phyloP scores from a whole-genome alignment of 2,113 vertebrate genomes.

The Hyaena hyaena region DNA sequence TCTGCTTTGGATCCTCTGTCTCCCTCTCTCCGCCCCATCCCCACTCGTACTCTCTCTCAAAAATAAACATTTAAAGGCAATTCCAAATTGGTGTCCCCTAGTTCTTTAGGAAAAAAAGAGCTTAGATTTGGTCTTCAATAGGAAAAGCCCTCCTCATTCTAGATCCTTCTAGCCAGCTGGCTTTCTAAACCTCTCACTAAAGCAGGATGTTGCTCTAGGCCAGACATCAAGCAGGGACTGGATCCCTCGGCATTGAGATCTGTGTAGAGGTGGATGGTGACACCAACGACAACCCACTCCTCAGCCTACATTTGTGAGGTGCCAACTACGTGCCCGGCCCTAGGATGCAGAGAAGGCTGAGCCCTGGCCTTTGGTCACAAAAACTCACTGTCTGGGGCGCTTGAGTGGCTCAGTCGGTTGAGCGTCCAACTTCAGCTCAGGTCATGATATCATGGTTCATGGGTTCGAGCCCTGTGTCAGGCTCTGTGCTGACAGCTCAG shows the following conservation, averaged over 20 bases:
- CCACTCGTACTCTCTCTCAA: no score
- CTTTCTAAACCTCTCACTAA: background rate
- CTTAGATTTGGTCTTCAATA: background rate
- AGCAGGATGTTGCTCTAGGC: background rate
- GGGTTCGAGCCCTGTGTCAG: no score
- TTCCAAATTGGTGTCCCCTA: background rate
- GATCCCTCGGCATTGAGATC: background rate
- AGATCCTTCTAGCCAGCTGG: constrained; percentile 7
- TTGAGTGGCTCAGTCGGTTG: no score
- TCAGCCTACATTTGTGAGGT: background rate
- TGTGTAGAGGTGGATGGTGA: background rate
- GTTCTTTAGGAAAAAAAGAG: background rate
- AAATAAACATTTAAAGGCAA: background rate
- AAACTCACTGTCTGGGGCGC: background rate
- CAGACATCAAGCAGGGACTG: background rate
- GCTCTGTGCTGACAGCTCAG: no score
- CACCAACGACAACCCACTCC: no score
- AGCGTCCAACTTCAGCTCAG: no score
- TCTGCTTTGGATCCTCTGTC: no score
- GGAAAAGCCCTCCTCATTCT: background rate
- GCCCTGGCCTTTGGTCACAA: background rate
- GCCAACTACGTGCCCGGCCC: background rate
- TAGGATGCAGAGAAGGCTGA: background rate
- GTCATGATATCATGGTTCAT: no score
- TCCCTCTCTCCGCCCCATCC: no score